These are phyloP conservation scores for Xiphophorus birchmanni DNA, from an alignment of 2,797 vertebrate genomes.

Conservation along the genomic window DNA sequence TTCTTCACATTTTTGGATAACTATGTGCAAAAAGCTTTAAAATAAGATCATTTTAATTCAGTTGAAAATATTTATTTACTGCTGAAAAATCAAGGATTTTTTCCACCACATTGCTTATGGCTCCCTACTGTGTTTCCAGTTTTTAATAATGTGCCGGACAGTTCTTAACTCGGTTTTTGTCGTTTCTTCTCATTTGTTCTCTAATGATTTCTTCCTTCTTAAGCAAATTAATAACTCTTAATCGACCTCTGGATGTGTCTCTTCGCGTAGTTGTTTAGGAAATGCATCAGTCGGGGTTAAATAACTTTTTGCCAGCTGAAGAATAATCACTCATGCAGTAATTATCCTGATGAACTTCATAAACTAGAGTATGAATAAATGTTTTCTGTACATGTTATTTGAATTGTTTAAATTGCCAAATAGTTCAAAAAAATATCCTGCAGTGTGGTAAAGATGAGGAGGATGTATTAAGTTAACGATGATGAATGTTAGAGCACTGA, in stretches of 20 bases:
- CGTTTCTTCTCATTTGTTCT: background rate
- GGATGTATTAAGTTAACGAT: background rate
- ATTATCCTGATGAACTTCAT: background rate
- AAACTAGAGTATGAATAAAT: background rate
- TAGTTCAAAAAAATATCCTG: background rate
- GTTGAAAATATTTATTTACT: background rate
- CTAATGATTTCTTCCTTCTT: background rate
- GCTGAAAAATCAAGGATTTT: too few relatives aligned
- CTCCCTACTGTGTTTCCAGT: background rate
- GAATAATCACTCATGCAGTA: background rate
- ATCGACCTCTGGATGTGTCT: background rate
- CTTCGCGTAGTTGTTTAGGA: background rate
- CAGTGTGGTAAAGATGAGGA: background rate
- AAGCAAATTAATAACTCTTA: background rate
- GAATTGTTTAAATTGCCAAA: background rate
- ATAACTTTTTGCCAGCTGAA: background rate
- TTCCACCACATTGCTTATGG: background rate
- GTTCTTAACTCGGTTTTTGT: background rate
- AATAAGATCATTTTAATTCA: background rate
- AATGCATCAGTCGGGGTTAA: background rate
- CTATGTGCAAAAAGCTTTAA: background rate
- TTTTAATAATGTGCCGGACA: background rate
- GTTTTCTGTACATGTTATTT: background rate
- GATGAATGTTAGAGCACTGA: background rate
- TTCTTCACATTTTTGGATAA: background rate